phyloP scores from a whole-genome alignment of 1,140 invertebrate species.

The Drosophila insularis region DNA sequence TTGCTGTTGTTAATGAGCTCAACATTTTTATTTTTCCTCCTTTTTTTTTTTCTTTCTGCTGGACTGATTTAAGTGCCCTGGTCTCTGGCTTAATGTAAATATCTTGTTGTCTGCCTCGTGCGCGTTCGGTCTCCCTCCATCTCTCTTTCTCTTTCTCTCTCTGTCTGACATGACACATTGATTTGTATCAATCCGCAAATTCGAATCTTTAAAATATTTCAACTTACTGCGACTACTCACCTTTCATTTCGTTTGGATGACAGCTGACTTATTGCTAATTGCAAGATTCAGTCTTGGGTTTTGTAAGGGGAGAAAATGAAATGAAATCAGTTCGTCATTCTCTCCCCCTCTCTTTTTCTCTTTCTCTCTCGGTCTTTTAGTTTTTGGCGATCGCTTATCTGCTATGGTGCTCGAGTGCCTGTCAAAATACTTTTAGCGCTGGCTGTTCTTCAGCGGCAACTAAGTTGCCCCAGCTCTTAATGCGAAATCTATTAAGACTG shows the following conservation, averaged over 20 bases:
- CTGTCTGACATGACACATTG: constrained; percentile 45
- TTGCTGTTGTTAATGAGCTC: constrained; percentile 59
- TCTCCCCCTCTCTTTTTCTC: constrained; percentile 20
- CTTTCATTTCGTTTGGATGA: constrained; percentile 40
- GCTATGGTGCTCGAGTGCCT: constrained; percentile 39
- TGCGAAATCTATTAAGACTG: constrained; percentile 64
- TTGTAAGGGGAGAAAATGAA: constrained; percentile 19
- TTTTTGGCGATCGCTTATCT: constrained; percentile 72
- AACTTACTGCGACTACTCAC: constrained; percentile 7
- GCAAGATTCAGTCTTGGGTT: constrained; percentile 42
- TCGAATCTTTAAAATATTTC: constrained; percentile 58
- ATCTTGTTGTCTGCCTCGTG: constrained; percentile 22
- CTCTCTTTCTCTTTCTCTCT: too few species aligned
- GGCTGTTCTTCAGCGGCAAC: constrained; percentile 34
- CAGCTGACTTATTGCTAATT: constrained; percentile 80
- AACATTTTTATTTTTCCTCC: constrained; percentile 26
- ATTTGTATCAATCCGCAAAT: constrained; percentile 71
- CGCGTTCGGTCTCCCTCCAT: too few species aligned
- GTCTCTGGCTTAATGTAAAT: constrained; percentile 70
- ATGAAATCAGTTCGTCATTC: constrained; percentile 78
- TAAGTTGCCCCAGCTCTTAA: constrained; percentile 50
- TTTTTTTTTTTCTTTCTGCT: constrained; percentile 10
- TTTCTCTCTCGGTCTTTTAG: constrained; percentile 1
- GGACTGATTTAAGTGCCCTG: constrained; percentile 61
- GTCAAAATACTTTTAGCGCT: constrained; percentile 78